A percentile compares a stretch with the other conserved stretches of the same genome.
Conservation (phyloP, 2,797 vertebrate species). For the Leucoraja ocellata region DNA sequence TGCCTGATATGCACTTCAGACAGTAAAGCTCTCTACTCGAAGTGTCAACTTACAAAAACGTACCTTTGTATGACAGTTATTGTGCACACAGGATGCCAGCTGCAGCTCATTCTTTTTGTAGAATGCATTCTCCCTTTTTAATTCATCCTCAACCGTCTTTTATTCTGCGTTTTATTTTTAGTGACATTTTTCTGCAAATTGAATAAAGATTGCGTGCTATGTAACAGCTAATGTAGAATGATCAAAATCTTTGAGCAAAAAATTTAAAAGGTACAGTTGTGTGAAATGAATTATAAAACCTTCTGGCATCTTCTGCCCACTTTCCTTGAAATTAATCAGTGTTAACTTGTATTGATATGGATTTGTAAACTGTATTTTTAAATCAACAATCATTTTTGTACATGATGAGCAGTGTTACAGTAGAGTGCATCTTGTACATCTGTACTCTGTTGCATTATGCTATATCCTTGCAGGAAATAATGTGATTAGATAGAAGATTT, state of each 20-base stretch:
- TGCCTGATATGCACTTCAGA: neutral
- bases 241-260: neutral
- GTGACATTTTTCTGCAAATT: neutral
- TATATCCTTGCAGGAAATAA: neutral
- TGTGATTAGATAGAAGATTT: neutral
- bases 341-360: neutral
- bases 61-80: neutral
- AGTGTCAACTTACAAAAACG: neutral
- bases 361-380: neutral
- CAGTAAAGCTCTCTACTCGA: neutral
- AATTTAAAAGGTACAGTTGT: neutral
- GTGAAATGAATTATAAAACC: neutral
- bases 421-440: neutral
- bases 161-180: neutral
- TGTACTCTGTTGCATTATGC: neutral
- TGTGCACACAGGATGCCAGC: neutral
- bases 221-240: neutral
- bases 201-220: neutral
- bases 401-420: neutral
- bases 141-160: neutral
- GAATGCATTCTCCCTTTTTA: neutral
- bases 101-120: neutral
- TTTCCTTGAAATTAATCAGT: neutral
- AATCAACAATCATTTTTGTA: neutral
- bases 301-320: neutral